Evolutionary conservation across 2,113 vertebrate species (phyloP).

Genomic region (Bos javanicus): DNA sequence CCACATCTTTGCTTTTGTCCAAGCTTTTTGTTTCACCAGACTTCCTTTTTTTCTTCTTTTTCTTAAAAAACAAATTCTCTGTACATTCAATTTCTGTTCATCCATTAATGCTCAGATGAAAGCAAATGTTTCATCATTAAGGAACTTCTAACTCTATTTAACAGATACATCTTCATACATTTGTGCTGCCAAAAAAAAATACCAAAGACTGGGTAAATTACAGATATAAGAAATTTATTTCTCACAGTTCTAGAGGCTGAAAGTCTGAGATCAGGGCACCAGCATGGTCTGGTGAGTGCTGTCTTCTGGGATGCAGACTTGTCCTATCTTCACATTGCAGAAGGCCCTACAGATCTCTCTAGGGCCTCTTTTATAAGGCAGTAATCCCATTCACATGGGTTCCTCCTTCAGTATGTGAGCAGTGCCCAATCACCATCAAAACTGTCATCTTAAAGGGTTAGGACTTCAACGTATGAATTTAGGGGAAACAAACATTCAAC

Average conservation of each 20-base stretch:
- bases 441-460: neutral
- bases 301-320: neutral
- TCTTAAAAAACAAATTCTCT: neutral
- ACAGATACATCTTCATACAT: neutral
- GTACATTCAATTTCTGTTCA: neutral
- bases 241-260: neutral
- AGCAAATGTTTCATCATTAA: neutral
- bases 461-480: neutral
- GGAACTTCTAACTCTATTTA: neutral
- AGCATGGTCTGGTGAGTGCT: neutral
- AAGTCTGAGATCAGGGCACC: neutral
- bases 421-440: neutral
- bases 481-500: neutral
- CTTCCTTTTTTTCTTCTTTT: neutral
- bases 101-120: neutral
- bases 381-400: neutral
- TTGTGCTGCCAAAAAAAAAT: neutral
- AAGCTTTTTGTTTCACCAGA: neutral
- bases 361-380: neutral
- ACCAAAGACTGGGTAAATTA: neutral
- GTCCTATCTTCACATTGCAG: neutral
- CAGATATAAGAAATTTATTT: neutral
- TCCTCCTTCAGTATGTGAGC: neutral
- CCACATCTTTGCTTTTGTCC: neutral
- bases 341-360: neutral